phyloP scores from a whole-genome alignment of 2,888 invertebrate species.

The Agrotis segetum region DNA sequence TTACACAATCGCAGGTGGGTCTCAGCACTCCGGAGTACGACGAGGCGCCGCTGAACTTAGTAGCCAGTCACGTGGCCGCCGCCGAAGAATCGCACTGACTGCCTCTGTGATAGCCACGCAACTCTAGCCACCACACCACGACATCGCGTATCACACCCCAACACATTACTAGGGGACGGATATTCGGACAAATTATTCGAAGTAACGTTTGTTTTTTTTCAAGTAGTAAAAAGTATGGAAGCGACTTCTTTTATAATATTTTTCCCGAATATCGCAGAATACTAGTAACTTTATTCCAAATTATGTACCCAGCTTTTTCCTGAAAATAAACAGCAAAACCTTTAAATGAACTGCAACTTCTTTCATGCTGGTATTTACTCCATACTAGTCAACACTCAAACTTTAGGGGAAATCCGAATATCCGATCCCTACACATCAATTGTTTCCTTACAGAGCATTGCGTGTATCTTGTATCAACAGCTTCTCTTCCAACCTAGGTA shows the following conservation, averaged over 20 bases:
- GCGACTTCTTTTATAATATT: neutral
- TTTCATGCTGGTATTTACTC: neutral
- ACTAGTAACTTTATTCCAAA: neutral
- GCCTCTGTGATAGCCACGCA: constrained; percentile 69
- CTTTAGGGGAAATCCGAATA: neutral
- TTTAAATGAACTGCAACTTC: too few species aligned
- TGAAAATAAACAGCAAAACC: too few species aligned
- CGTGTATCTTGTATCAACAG: constrained; percentile 51
- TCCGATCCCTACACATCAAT: constrained; percentile 26
- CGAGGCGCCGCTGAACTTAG: constrained; percentile 93
- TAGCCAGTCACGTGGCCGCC: constrained; percentile 93
- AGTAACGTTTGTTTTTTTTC: neutral
- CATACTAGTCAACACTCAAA: neutral
- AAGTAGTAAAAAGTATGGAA: neutral
- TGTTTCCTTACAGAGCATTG: constrained; percentile 44
- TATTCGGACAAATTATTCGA: neutral
- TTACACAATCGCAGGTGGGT: constrained; percentile 76
- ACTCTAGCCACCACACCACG: constrained; percentile 29
- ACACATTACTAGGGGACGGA: constrained; percentile 16
- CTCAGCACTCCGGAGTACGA: constrained; percentile 86
- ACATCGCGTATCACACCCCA: constrained; percentile 42
- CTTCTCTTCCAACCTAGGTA: constrained; percentile 52
- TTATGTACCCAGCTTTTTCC: too few species aligned
- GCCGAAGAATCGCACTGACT: constrained; percentile 91
- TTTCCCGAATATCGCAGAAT: too few species aligned